Base-by-base conservation (phyloP, 1,140 invertebrate genomes). In the Eufriesea mexicana region DNA sequence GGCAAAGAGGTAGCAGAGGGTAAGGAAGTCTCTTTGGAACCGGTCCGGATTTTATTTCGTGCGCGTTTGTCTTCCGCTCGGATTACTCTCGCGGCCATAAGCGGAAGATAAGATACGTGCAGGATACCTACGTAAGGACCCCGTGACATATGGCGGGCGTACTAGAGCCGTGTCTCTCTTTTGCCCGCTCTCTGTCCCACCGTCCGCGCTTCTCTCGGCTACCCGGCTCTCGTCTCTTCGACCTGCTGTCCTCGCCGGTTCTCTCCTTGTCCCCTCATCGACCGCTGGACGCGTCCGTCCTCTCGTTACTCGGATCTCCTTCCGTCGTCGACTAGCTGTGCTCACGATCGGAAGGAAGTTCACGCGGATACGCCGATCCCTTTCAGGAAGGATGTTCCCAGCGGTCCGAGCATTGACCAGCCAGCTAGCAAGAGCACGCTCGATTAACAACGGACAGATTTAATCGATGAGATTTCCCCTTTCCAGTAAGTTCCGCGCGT, bases 11-110 rank as follows among this genome's bases (percentile, higher is more conserved):
- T 55, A 75, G 66, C 76, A 59, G 77, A 84, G 76, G 85, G 79
- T 74, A 80, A 89, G 89, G 84, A 89, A 88, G 88, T 88, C 81
- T 61, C 64, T 84, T 82, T 8, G 61, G 79, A 90, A 89, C 89
- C 89, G 89, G 89, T 90, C 83, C 84, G 86, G 84, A 90, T 90
- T 91, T 91, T 91, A 90, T 91, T 91, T 90, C 89, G 88, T 84
- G 83, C 75, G 79, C 88, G 89, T 90, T 90, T 88, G 87, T 90
- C 90, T 91, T 90, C 86, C 89, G 83, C 87, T 89, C 83, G 90
- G 87, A 89, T 91, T 91, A 91, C 88, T 76, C 81, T 87, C 76
- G 84, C 85, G 77, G 85, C 84, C 84, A 89, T 90, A 89, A 90
- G 86, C 87, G 90, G 83, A 90, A 91, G 90, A 91, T 90, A 90